phyloP scores from a whole-genome alignment of 2,113 vertebrate species.

The Epinephelus fuscoguttatus region DNA sequence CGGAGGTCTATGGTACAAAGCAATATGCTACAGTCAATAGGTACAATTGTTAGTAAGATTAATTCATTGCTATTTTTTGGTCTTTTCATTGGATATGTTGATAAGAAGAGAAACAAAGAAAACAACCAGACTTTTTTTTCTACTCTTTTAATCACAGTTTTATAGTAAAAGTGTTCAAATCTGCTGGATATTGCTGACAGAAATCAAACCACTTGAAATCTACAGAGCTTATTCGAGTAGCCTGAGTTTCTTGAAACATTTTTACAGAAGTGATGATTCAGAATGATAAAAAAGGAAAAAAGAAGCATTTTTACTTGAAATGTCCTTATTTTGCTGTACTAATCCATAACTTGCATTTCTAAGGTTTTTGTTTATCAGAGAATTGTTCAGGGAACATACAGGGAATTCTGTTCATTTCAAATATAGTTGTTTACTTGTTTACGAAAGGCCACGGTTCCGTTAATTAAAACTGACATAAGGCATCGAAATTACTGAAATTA shows the following conservation, averaged over 20 bases:
- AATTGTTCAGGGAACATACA: neutral
- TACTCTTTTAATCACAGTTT: neutral
- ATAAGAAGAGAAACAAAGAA: neutral
- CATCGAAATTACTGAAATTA: neutral
- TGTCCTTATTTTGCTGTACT: slow-evolving; percentile 13
- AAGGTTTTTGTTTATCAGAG: neutral
- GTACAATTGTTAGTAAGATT: too few relatives aligned
- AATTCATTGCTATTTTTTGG: too few relatives aligned
- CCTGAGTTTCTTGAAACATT: slow-evolving; percentile 48
- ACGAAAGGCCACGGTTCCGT: neutral
- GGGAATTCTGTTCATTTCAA: neutral
- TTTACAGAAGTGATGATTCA: neutral
- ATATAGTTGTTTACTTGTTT: neutral
- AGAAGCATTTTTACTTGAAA: slow-evolving; percentile 40
- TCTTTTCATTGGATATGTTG: neutral
- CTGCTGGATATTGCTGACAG: neutral
- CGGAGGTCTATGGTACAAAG: too few relatives aligned
- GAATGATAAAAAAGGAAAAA: neutral
- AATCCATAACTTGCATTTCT: neutral
- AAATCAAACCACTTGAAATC: slow-evolving; percentile 26
- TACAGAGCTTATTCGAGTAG: slow-evolving; percentile 19
- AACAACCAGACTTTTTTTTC: neutral
- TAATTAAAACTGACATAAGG: neutral
- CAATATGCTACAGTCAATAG: too few relatives aligned
- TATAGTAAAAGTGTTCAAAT: neutral